Base-by-base conservation (phyloP, 2,797 vertebrate species). In the Propithecus perrieri region DNA sequence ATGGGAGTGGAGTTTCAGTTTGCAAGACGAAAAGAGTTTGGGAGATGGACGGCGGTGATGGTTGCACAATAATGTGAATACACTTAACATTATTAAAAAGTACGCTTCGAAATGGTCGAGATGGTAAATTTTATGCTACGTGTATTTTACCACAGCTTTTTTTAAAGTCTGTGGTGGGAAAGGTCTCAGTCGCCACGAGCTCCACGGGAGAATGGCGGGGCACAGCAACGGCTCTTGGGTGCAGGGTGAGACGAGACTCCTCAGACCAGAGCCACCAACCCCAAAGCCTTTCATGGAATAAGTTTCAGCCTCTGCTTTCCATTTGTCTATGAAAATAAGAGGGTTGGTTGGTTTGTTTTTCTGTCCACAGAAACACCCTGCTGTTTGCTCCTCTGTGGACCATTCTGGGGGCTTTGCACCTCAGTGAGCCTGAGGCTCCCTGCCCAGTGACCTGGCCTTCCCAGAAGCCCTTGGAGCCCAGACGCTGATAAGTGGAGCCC, bases 1-100 rank as follows among this genome's bases (percentile, higher is more conserved):
- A 14, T 1, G 46, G n/a, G 28, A 6, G 26, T 7, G 50, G 43
- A 28, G 33, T 35, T 61, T 61, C 72, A 48, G 43, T 80, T 71
- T 85, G 50, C 38, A 20, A 76, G 59, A 53, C 41, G 65, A n/a
- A 17, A 59, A 81, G 67, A 41, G 18, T 57, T 78, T 33, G 24
- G 18, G 74, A 69, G 75, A 65, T 1, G 26, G 48, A n/a, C 15
- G 28, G 38, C 33, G 50, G 67, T 24, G 35, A 33, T 1, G 30
- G 33, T 6, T 33, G 7, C 1, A 26, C 10, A 43, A 28, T 20
- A 17, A 33, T 0, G 0, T 5, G 28, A 80, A 84, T 11, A 43
- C 5, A 26, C 59, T 28, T 61, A 84, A 59, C 22, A 22, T 30
- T 46, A 26, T 1, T 57, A 55, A 55, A 26, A 33, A 20, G 10